Conservation (phyloP, 2,888 invertebrate species). For the Ceraclea dissimilis region DNA sequence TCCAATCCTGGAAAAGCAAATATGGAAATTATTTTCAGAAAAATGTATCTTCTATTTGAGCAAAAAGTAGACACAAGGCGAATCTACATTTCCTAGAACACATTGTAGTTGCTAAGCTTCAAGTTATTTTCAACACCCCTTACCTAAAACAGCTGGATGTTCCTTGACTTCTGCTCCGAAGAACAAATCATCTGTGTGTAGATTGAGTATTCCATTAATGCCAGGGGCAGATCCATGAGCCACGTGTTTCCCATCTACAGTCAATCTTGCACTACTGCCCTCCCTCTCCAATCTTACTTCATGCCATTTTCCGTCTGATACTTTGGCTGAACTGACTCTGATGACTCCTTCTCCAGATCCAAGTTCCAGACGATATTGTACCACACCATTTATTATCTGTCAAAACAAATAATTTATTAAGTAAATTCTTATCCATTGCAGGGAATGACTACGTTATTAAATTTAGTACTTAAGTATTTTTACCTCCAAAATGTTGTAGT, state of each 20-base stretch:
- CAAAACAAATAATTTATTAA: constrained; percentile 22
- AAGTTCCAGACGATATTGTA: constrained; percentile 77
- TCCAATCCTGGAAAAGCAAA: constrained; percentile 43
- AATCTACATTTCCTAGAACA: no score
- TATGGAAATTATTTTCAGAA: no score
- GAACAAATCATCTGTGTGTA: constrained; percentile 66
- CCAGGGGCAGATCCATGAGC: constrained; percentile 71
- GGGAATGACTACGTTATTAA: not conserved
- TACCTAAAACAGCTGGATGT: constrained; percentile 54
- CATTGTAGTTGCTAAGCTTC: no score
- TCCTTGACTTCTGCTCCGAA: constrained; percentile 69
- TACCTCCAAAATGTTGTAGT: constrained; percentile 75
- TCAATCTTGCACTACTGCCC: constrained; percentile 61
- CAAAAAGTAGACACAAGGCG: no score
- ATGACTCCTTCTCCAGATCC: constrained; percentile 79
- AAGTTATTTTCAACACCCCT: no score
- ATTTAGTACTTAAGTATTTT: not conserved
- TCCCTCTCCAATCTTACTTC: constrained; percentile 63
- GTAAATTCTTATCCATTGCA: not conserved
- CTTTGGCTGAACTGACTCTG: constrained; percentile 60
- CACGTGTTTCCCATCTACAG: constrained; percentile 60
- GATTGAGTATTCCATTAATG: constrained; percentile 67
- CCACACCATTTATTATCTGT: constrained; percentile 62
- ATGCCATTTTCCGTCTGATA: constrained; percentile 85
- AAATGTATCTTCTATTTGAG: no score